Base-by-base conservation (phyloP, 1,140 invertebrate genomes). In the Medauroidea extradentata region DNA sequence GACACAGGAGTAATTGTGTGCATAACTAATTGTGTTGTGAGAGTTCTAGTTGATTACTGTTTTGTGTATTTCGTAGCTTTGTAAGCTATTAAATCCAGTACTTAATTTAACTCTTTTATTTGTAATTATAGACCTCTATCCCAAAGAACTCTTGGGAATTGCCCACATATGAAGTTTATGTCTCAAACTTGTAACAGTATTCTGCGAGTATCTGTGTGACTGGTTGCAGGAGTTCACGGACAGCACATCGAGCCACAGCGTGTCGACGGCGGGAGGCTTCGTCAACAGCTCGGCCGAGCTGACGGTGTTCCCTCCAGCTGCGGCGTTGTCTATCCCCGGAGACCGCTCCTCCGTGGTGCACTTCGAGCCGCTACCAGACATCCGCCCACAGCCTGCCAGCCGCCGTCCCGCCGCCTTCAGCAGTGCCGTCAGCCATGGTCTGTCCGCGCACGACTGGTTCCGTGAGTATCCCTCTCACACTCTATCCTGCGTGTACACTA, bases 371-470 rank as follows among this genome's bases (percentile, higher is more conserved):
- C 59, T 74, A 34, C 72, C 72, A 9, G 69, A 72, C 23, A 65
- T 72, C 29, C 57, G 60, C 2, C 63, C 62, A 2, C 58, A 62
- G 38, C 48, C 23, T 46, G 13, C n/a, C 27, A 38, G 25, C 29
- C 60, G 54, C 41, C 51, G 57, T 24, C 69, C 62, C 8, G 63
- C 66, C 13, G 60, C 62, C 16, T 69, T 67, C 48, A 63, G 48
- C 57, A 59, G 25, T 53, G 55, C 61, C 14, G 51, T 61, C 41
- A 64, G 9, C 42, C 54, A 52, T 14, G 48, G 60, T 2, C 60
- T 58, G 8, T 52, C 55, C 8, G 67, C 73, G 14, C 70, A 75
- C 43, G 71, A 76, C 61, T 74, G 73, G 71, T 74, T 74, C 60
- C 70, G 74, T 75, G 62, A 68, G 69, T 65, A 25, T 18, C 11